Evolutionary conservation across 23 tunicate genomes (phyloP).

Genomic region (Halocynthia roretzi): DNA sequence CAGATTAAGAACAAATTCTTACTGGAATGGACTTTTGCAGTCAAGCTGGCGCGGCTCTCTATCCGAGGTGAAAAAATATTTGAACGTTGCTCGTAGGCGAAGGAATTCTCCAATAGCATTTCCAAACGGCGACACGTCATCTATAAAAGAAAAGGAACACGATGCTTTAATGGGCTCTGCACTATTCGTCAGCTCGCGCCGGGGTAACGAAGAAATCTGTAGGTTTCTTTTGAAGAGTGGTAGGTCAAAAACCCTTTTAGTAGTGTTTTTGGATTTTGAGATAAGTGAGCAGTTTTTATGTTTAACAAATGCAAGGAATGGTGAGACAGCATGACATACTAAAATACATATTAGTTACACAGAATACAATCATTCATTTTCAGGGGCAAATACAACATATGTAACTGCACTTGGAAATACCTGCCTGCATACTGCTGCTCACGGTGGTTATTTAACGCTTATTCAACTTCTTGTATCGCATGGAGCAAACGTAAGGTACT

Average conservation of each 20-base stretch:
- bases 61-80: conserved; percentile 2
- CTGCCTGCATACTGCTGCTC: conserved; percentile 46
- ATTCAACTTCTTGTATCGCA: conserved; percentile 49
- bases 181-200: conserved; percentile 37
- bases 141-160: not conserved
- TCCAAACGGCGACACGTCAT: not conserved
- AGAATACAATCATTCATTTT: not conserved
- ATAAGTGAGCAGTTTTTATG: no score
- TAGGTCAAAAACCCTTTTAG: not conserved
- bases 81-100: not conserved
- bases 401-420: conserved; percentile 51
- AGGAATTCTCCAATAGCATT: not conserved
- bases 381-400: conserved; percentile 29
- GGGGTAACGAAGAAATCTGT: conserved; percentile 45
- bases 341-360: no score
- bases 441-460: conserved; percentile 37
- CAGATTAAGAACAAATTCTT: not conserved
- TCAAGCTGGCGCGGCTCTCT: not conserved
- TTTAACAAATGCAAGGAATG: no score
- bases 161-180: conserved; percentile 20
- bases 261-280: not conserved
- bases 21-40: conserved; percentile 25
- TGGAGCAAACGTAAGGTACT: conserved; percentile 70
- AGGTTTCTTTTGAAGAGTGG: conserved; percentile 41
- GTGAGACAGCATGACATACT: no score